phyloP scores from a whole-genome alignment of 2,113 vertebrate species.

The Mus musculus region DNA sequence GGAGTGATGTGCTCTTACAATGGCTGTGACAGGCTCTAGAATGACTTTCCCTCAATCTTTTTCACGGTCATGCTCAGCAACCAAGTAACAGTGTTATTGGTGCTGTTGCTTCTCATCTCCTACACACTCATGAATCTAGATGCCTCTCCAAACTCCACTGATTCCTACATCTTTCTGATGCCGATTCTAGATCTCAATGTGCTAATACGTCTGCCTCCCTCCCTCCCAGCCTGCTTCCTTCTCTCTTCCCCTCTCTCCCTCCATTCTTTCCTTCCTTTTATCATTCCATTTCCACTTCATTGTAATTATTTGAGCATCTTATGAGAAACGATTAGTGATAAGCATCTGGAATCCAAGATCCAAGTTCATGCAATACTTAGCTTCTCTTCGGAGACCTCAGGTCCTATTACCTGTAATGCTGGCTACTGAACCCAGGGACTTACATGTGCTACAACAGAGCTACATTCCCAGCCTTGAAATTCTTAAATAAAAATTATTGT shows the following conservation, averaged over 20 bases:
- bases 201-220: not conserved
- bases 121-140: not conserved
- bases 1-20: not conserved
- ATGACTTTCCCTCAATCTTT: not conserved
- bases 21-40: not conserved
- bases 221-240: accelerated
- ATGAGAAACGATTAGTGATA: not conserved
- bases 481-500: not conserved
- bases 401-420: not conserved
- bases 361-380: not conserved
- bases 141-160: not conserved
- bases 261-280: accelerated
- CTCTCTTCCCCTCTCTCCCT: accelerated
- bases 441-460: not conserved
- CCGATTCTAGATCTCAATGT: not conserved
- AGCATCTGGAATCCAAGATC: not conserved
- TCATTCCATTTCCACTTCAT: not conserved
- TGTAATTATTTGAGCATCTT: not conserved
- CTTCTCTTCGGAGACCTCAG: not conserved
- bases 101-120: not conserved
- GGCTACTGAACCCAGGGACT: not conserved
- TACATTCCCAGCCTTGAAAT: not conserved
- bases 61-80: not conserved
- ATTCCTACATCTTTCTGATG: not conserved
- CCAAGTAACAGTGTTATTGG: not conserved